Base-by-base conservation (phyloP, 2,113 vertebrate species). In the Mugil cephalus region DNA sequence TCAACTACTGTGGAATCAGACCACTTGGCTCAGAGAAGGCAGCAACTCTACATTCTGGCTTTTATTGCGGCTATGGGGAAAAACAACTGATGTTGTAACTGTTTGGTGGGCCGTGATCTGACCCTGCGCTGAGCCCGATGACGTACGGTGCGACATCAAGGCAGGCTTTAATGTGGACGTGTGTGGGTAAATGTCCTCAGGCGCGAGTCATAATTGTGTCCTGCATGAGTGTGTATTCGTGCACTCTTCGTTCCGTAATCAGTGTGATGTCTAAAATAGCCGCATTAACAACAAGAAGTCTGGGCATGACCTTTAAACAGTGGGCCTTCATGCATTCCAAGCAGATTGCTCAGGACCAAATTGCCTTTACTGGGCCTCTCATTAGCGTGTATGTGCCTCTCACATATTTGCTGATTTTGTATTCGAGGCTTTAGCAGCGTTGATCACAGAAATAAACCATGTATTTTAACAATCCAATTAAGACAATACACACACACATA, bases 301-400 rank as follows among this genome's bases (percentile, higher is more conserved):
- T 42, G 15, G 38, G 52, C 0, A 15, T 71, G 68, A 66, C 76
- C 53, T 72, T 72, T 72, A 72, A 58, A 65, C 52, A 52, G 51
- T 35, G 36, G 51, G 17, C 12, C 21, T 48, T 18, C 15, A 48
- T 78, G 67, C 68, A 71, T 65, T 65, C 43, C 45, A 45, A 65
- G 30, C 60, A 52, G 52, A 58, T 19, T 59, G 39, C 18, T 45
- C 17, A 40, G 18, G 74, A 60, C 53, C n/a, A 48, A 72, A 51
- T 51, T 45, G 53, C 13, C 24, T 45, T 8, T 17, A 21, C 21
- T 9, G 36, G 45, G n/a, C 38, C 54, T 40, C 36, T 62, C 47
- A 53, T 72, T 53, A 53, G 69, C 47, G n/a, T 34, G 11, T 45
- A 40, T 42, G 30, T 48, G 52, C 51, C 43, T 55, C 19, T 15